A percentile compares a stretch with the other conserved stretches of the same genome.
phyloP scores from a whole-genome alignment of 2,113 vertebrate species.

The Tupaia chinensis region DNA sequence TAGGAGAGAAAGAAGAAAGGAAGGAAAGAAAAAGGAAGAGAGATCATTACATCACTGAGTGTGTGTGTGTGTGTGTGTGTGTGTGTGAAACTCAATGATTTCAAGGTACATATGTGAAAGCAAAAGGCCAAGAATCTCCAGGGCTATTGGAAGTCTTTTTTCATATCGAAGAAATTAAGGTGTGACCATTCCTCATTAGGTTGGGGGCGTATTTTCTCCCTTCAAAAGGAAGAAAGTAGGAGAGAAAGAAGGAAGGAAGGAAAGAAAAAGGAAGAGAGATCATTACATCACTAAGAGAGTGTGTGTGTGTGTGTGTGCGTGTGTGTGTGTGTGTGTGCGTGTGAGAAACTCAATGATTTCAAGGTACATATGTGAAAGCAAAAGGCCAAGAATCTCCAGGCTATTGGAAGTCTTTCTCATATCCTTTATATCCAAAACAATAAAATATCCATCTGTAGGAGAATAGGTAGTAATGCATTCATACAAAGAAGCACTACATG shows the following conservation, averaged over 20 bases:
- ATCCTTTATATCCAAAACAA: background rate
- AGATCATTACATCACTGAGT: background rate
- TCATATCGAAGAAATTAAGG: too few relatives aligned
- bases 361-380: fast-evolving
- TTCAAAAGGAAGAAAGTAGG: too few relatives aligned
- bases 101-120: background rate
- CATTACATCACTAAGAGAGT: background rate
- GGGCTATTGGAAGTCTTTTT: background rate
- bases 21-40: too few relatives aligned
- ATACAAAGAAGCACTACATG: background rate
- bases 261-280: too few relatives aligned
- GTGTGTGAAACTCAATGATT: background rate
- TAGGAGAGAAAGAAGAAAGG: too few relatives aligned
- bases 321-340: too few relatives aligned
- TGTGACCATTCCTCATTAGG: too few relatives aligned
- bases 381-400: background rate
- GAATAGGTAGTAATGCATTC: background rate
- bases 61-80: background rate
- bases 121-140: background rate
- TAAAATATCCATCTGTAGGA: background rate
- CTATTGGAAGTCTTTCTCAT: background rate
- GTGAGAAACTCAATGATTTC: background rate
- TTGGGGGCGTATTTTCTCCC: too few relatives aligned
- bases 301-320: background rate
- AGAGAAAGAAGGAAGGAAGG: too few relatives aligned